Evolutionary conservation across 2,888 invertebrate species (phyloP).

Genomic region (Esperia sulphurella): DNA sequence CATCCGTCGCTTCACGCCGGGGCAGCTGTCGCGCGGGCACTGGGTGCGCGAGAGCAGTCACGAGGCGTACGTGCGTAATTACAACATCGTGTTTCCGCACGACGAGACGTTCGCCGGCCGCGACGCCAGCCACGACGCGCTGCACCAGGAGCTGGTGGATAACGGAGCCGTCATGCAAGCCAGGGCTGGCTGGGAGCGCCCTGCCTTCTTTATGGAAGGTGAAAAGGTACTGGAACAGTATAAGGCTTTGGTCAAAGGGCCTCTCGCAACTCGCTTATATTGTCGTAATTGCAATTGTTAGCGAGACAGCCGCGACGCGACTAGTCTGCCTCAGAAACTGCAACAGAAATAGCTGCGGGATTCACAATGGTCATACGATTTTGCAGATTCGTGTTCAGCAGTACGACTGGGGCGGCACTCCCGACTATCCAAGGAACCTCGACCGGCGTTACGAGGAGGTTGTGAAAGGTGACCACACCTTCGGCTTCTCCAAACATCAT

Average conservation of each 20-base stretch:
- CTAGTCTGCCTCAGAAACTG: no score
- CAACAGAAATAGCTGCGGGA: no score
- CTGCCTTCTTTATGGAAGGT: constrained; percentile 86
- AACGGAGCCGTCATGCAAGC: constrained; percentile 94
- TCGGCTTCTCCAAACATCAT: constrained; percentile 90
- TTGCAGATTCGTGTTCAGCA: constrained; percentile 80
- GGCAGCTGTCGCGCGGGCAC: constrained; percentile 82
- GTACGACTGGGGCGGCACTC: constrained; percentile 93
- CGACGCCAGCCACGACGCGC: constrained; percentile 69
- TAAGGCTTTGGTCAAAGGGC: no score
- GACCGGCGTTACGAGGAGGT: constrained; percentile 84
- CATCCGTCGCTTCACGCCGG: constrained; percentile 88
- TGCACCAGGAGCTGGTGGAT: constrained; percentile 82
- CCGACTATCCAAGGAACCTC: constrained; percentile 83
- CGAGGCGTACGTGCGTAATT: constrained; percentile 94
- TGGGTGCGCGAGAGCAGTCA: constrained; percentile 92
- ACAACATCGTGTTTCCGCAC: constrained; percentile 86
- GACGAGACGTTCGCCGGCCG: constrained; percentile 91
- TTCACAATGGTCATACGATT: not conserved
- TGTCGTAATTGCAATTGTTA: no score
- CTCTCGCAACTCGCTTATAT: no score
- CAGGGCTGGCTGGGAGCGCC: constrained; percentile 92
- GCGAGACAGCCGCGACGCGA: no score
- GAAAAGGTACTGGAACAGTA: no score
- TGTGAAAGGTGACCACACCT: constrained; percentile 87